Conservation (phyloP, 2,797 vertebrate genomes). For the Stomatorhinus walkeri region DNA sequence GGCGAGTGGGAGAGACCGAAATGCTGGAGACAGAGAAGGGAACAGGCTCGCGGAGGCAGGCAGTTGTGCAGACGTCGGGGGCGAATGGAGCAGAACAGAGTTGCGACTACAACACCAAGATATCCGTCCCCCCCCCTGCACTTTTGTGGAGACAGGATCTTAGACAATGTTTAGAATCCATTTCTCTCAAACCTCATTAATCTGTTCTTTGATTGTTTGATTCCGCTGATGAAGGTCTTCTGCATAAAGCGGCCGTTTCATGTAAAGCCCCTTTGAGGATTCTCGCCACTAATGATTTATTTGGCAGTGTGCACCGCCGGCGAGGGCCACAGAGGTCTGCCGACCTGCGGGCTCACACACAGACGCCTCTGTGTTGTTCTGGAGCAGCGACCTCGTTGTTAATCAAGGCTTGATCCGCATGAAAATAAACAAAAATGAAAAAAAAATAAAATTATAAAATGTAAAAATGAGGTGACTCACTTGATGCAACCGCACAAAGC, state of each 20-base stretch:
- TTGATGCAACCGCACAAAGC: neutral
- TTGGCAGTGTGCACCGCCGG: neutral
- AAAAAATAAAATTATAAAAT: neutral
- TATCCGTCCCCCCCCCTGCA: neutral
- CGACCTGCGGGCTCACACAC: neutral
- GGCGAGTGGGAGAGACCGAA: neutral
- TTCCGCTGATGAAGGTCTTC: conserved; percentile 20
- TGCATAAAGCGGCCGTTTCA: conserved; percentile 18
- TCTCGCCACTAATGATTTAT: conserved; percentile 16
- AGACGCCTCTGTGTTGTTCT: conserved; percentile 1
- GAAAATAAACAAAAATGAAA: neutral
- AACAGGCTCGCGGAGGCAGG: neutral
- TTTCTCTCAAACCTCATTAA: conserved; percentile 25
- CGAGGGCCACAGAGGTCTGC: neutral
- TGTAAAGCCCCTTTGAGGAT: conserved; percentile 20
- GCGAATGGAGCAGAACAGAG: neutral
- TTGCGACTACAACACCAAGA: neutral
- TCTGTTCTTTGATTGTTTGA: conserved; percentile 18
- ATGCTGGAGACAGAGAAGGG: neutral
- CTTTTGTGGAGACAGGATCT: conserved; percentile 8
- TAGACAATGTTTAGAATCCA: conserved; percentile 27
- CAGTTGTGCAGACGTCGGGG: neutral
- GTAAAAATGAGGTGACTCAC: conserved; percentile 4
- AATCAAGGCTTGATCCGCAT: conserved; percentile 6
- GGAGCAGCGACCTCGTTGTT: neutral